These are phyloP conservation scores for Cactoblastis cactorum DNA, from an alignment of 2,888 invertebrate genomes.

Conservation along the genomic window DNA sequence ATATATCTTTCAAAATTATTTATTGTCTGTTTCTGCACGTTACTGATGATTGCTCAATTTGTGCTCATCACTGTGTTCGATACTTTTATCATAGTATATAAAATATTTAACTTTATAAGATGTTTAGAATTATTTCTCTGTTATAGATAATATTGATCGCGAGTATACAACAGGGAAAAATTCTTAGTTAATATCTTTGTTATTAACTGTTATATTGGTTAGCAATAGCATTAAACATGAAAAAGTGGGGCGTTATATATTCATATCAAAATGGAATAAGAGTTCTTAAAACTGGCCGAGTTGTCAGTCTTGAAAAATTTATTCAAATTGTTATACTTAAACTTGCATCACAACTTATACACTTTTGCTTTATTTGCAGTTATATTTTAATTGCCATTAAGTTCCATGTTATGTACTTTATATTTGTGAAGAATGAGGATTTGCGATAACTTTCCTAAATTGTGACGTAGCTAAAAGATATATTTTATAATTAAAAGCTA, in stretches of 20 bases:
- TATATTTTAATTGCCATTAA: neutral
- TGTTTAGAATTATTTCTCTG: no score
- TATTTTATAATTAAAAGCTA: neutral
- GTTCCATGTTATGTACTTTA: conserved; percentile 12
- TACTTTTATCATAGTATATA: conserved; percentile 1
- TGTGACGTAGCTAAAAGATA: neutral
- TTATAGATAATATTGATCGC: no score
- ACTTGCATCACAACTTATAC: neutral
- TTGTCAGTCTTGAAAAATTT: no score
- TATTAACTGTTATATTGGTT: no score
- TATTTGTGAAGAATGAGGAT: neutral
- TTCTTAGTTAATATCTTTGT: no score
- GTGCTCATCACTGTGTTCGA: conserved; percentile 46
- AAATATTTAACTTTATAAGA: neutral
- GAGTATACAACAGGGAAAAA: no score
- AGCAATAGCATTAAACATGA: no score
- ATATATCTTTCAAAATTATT: conserved; percentile 32
- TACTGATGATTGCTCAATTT: conserved; percentile 41
- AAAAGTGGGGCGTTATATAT: no score
- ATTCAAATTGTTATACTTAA: neutral
- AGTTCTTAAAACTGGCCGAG: no score
- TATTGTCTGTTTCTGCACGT: conserved; percentile 25
- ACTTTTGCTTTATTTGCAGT: neutral
- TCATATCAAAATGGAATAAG: no score
- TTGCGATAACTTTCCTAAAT: conserved; percentile 3